These are phyloP conservation scores for Cotesia glomerata DNA, from an alignment of 1,140 invertebrate genomes.

Conservation along the genomic window DNA sequence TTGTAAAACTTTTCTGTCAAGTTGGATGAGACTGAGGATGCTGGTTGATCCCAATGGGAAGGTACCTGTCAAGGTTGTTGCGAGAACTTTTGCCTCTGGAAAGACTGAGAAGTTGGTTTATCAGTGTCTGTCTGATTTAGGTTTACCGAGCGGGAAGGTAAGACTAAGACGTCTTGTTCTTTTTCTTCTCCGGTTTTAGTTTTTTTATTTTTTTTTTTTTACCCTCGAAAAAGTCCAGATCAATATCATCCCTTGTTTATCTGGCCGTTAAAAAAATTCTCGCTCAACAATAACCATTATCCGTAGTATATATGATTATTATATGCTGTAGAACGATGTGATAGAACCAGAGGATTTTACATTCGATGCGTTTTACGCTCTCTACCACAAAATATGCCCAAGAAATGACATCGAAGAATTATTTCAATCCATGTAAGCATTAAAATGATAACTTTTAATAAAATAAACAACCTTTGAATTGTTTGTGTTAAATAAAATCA, in stretches of 20 bases:
- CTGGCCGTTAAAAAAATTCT: neutral
- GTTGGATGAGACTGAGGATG: slow-evolving; percentile 97
- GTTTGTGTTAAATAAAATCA: too few relatives aligned
- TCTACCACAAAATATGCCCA: slow-evolving; percentile 99
- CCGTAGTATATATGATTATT: neutral
- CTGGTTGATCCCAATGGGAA: slow-evolving; percentile 91
- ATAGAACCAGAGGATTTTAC: slow-evolving; percentile 96
- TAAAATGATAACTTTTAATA: neutral
- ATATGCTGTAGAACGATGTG: slow-evolving; percentile 77
- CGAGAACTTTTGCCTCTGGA: slow-evolving; percentile 96
- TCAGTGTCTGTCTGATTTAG: slow-evolving; percentile 93
- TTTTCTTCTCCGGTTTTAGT: too few relatives aligned
- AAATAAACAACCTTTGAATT: too few relatives aligned
- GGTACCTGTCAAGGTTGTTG: slow-evolving; percentile 96
- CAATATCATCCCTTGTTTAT: neutral
- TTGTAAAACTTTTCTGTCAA: slow-evolving; percentile 58
- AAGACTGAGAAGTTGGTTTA: slow-evolving; percentile 98
- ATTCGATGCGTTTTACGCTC: slow-evolving; percentile 97
- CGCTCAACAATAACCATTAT: neutral
- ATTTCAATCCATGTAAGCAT: slow-evolving; percentile 93
- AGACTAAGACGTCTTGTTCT: slow-evolving; percentile 51
- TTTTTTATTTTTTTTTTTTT: neutral
- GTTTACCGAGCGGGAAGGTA: slow-evolving; percentile 93
- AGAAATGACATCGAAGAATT: slow-evolving; percentile 98
- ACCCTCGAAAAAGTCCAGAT: too few relatives aligned